Conservation (phyloP, 2,888 invertebrate species). For the Calliphora vomitoria region DNA sequence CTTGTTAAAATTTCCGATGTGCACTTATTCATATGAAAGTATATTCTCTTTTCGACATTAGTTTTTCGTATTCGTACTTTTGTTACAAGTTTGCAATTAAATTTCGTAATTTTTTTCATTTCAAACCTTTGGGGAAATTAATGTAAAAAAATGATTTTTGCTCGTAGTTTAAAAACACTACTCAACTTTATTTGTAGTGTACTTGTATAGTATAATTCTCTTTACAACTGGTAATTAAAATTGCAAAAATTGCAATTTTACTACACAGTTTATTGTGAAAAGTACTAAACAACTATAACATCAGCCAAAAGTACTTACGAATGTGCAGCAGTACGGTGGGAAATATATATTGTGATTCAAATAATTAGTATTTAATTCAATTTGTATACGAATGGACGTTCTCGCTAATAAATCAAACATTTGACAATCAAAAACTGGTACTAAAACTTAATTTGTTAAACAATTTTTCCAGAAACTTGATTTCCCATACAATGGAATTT, state of each 20-base stretch:
- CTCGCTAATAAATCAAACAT: too few relatives aligned
- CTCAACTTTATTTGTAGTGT: constrained; percentile 26
- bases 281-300: constrained; percentile 15
- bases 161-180: constrained; percentile 37
- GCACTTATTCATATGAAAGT: constrained; percentile 12
- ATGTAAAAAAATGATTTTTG: constrained; percentile 33
- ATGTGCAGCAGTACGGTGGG: neutral
- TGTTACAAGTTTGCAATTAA: constrained; percentile 34
- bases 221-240: constrained; percentile 60
- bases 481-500: too few relatives aligned
- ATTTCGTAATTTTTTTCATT: constrained; percentile 17
- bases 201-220: constrained; percentile 42
- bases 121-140: constrained; percentile 67
- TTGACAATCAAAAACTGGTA: too few relatives aligned
- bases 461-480: too few relatives aligned
- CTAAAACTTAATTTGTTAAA: too few relatives aligned
- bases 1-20: neutral
- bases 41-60: neutral
- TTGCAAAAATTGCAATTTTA: constrained; percentile 48
- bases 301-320: neutral
- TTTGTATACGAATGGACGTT: too few relatives aligned
- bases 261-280: constrained; percentile 24
- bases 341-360: neutral
- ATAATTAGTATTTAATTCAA: too few relatives aligned
- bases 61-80: neutral